Evolutionary conservation across 2,888 invertebrate species (phyloP), one percentile per base, ranked within the genome.

Genomic region (Pecten maximus): DNA sequence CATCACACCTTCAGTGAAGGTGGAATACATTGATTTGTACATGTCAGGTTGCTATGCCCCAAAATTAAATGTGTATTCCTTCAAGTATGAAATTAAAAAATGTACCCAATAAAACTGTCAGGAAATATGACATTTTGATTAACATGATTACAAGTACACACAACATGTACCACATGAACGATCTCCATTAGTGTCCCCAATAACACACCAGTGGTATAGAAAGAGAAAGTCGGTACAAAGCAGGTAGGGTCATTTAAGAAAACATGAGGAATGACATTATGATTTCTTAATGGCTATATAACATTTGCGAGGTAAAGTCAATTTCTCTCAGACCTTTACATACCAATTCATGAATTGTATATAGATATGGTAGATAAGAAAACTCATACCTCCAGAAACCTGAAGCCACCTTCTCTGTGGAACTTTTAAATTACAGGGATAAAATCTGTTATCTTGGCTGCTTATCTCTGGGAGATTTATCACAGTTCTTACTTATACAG

Each of bases 21-120:
- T 60, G 23, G 23, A 23, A n/a, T 23, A n/a, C 23, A 19, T 60
- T 23, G 6, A 23, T 60, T 28, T 2, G 15, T 74, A 35, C 10
- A 28, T 8, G 6, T 74, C 28, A 35, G 35, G 35, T 28, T 10
- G 35, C 74, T 23, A 16, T 60, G 16, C 74, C 15, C 12, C 28
- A 74, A 54, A 19, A 15, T 54, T 23, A 54, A 28, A 74, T 74
- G 74, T 44, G 12, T 74, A 74, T 10, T 74, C 28, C 74, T 74
- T 74, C 35, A 74, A 35, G 74, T 74, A 74, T 35, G 35, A 60
- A 60, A 23, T 60, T n/a, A 60, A 28, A 44, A n/a, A 74, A 35
- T 35, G 74, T 74, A 74, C 74, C 74, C 35, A 74, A 74, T 74
- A 74, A 74, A 74, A 8, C 74, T 74, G 35, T 74, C 74, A 74